Percentiles rank a stretch among this genome's conserved stretches.
Conservation (phyloP, 2,797 vertebrate species). For the Numenius phaeopus region DNA sequence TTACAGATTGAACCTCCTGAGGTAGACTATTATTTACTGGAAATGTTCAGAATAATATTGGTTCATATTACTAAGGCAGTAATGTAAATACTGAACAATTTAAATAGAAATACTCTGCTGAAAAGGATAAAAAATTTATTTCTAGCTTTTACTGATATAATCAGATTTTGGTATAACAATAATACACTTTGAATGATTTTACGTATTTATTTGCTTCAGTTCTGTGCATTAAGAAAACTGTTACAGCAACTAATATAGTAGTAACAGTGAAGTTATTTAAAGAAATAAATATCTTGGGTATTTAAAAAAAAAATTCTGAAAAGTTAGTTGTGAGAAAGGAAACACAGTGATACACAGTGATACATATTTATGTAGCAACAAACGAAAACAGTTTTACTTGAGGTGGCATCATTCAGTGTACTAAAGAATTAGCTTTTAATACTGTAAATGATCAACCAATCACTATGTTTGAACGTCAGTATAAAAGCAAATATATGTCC, state of each 20-base stretch:
- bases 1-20: not conserved
- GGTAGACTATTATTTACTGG: not conserved
- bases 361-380: not conserved
- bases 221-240: not conserved
- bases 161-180: not conserved
- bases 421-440: conserved; percentile 17
- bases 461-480: not conserved
- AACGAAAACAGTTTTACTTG: not conserved
- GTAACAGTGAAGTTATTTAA: not conserved
- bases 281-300: not conserved
- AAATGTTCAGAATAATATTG: not conserved
- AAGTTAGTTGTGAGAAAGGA: not conserved
- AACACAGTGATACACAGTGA: not conserved
- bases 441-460: conserved; percentile 3
- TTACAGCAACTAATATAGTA: not conserved
- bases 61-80: not conserved
- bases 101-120: not conserved
- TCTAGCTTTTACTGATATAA: not conserved
- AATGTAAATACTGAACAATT: not conserved
- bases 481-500: conserved; percentile 36
- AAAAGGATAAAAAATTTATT: not conserved
- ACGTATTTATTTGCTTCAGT: not conserved
- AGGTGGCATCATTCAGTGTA: not conserved
- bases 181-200: not conserved
- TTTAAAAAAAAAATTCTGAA: not conserved